Base-by-base conservation (phyloP, 2,888 invertebrate species). In the Oithona nana region DNA sequence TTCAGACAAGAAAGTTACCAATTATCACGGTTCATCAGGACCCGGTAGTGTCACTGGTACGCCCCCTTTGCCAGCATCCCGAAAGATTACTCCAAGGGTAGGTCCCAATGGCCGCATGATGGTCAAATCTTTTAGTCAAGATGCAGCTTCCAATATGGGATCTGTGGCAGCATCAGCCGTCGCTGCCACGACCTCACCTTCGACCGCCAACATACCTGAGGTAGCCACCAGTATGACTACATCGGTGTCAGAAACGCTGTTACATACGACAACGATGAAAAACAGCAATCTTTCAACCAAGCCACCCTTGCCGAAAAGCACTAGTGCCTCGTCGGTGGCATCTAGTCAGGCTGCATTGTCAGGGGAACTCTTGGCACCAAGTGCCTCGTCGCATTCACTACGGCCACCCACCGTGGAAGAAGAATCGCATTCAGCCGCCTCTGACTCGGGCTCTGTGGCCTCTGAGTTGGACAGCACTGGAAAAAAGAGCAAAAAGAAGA, bases 401-500 rank as follows among this genome's bases (percentile, higher is more conserved):
- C 6, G 39, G 39, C 39, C 39, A 6, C 39, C 39, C 39, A 39
- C 26, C 54, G 24, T 24, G 20, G 26, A 59, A 49, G 8, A 26
- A 20, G 56, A 56, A 24, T 31, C 28, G 1, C 57, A 39, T 20
- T 62, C 22, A 13, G 39, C 62, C 2, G 62, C 65, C 28, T 58
- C 62, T 6, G 64, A 64, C 48, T 63, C 65, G 2, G 59, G 65
- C 16, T 65, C 65, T 11, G 39, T 39, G 16, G 39, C 39, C 8
- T 39, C 39, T 39, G 39, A 39, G 39, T 28, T 62, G 16, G 48
- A 28, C 20, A 64, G 64, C 29, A 59, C 64, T n/a, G 64, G 63
- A 2, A 51, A 50, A 16, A 65, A 61, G 31, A 52, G 62, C 24
- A 59, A 65, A 31, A 65, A 66, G 64, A 65, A 65, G 49, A 61